Percentiles rank a stretch among this genome's conserved stretches.
Conservation (phyloP, 2,888 invertebrate species). For the Drosophila longiperda region DNA sequence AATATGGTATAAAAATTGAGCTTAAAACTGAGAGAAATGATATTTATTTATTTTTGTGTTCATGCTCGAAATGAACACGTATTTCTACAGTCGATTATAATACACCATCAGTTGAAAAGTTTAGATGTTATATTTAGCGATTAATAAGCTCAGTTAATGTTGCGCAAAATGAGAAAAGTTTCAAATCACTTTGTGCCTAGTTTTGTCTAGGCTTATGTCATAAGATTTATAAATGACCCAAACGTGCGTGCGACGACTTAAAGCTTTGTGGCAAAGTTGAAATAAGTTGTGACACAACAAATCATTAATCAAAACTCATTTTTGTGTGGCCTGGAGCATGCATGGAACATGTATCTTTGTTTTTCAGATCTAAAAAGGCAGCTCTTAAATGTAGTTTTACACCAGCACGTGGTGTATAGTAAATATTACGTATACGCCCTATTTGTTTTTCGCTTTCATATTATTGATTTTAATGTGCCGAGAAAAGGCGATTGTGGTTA, state of each 20-base stretch:
- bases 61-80: background rate
- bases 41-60: background rate
- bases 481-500: conserved; percentile 30
- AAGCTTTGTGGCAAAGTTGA: conserved; percentile 54
- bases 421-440: conserved; percentile 45
- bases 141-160: conserved; percentile 78
- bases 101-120: background rate
- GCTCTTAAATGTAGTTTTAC: background rate
- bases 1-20: background rate
- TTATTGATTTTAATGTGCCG: conserved; percentile 46
- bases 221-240: conserved; percentile 74
- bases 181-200: conserved; percentile 44
- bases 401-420: conserved; percentile 32
- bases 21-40: background rate
- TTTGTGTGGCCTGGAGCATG: conserved; percentile 1
- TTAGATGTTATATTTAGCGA: conserved; percentile 49
- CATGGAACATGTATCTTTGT: conserved; percentile 3
- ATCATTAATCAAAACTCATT: conserved; percentile 63
- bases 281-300: conserved; percentile 40
- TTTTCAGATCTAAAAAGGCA: background rate
- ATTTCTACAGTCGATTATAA: background rate
- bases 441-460: conserved; percentile 13
- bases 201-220: conserved; percentile 34
- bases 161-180: conserved; percentile 80
- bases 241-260: conserved; percentile 31